Base-by-base conservation (phyloP, 2,797 vertebrate genomes). In the Protosalanx chinensis region DNA sequence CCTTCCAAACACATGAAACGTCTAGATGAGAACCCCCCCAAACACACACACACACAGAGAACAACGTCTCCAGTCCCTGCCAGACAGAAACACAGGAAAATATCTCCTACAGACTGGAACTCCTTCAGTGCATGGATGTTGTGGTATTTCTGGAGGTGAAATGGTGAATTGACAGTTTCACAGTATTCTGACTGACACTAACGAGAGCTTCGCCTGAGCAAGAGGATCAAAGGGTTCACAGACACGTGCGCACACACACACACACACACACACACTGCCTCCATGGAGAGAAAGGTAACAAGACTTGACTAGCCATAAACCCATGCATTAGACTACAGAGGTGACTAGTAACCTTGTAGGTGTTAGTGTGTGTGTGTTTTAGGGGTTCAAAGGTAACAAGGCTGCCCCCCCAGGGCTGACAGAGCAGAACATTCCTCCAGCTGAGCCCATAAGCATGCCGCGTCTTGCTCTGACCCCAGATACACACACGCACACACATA, bases 1-100 rank as follows among this genome's bases (percentile, higher is more conserved):
- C 70, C 35, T 29, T 33, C 29, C 41, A 56, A 75, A 69, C 59
- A 79, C 77, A 46, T 46, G 41, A 46, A 13, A 46, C 41, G 41
- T 46, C 10, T 46, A 46, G 41, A 46, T 46, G 41, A 46, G 13
- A 79, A 67, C 70, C 51, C 15, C 46, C 18, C 16, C 51, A 53
- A 3, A n/a, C 13, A 53, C 15, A 53, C 13, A 53, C 15, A 16
- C 18, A n/a, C 4, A 18, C 16, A 53, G 5, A 53, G 1, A 13
- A 10, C 37, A 41, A 37, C 6, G 35, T 6, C 35, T 2, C 35
- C 35, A 37, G 10, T 37, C 6, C 41, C 51, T n/a, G 16, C 15
- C 51, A 16, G 4, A 56, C 51, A 56, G 51, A 56, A 56, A 56
- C 18, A 16, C 4, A n/a, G 51, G 51, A 56, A n/a, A 56, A 56